phyloP scores from a whole-genome alignment of 2,113 vertebrate species.

The Bolborhynchus lineola region DNA sequence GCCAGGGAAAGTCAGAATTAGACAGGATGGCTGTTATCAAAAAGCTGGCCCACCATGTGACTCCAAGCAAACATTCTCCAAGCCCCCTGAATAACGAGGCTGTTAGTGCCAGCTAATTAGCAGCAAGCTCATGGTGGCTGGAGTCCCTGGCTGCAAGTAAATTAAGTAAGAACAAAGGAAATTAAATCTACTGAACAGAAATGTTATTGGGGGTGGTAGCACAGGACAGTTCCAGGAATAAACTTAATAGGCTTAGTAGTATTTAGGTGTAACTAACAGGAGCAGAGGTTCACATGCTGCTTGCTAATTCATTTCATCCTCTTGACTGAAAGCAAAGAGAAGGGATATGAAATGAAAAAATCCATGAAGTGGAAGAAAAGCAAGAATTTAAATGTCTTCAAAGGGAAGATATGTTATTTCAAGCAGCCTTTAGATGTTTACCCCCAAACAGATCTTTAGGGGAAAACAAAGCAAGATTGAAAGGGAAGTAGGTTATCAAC shows the following conservation, averaged over 20 bases:
- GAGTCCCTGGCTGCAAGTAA: slow-evolving; percentile 12
- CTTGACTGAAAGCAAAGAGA: background rate
- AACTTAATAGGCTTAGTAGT: slow-evolving; percentile 52
- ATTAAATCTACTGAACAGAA: slow-evolving; percentile 17
- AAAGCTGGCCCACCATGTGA: background rate
- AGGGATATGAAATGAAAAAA: background rate
- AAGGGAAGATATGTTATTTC: background rate
- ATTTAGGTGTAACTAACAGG: background rate
- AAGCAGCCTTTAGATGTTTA: background rate
- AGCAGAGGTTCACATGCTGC: background rate
- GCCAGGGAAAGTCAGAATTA: background rate
- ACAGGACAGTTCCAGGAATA: slow-evolving; percentile 56
- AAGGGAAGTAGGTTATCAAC: background rate
- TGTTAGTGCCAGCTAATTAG: slow-evolving; percentile 59
- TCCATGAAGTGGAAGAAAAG: background rate
- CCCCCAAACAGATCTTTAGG: background rate
- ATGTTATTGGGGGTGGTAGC: background rate
- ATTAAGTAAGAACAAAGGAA: slow-evolving; percentile 57
- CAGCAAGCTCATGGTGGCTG: slow-evolving; percentile 22
- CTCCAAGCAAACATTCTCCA: background rate
- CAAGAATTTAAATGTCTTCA: background rate
- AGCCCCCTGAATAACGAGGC: background rate
- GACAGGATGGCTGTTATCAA: background rate
- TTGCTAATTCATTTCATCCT: slow-evolving; percentile 38
- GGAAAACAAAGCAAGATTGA: background rate